Evolutionary conservation across 2,113 vertebrate species (phyloP).

Genomic region (Odocoileus virginianus): DNA sequence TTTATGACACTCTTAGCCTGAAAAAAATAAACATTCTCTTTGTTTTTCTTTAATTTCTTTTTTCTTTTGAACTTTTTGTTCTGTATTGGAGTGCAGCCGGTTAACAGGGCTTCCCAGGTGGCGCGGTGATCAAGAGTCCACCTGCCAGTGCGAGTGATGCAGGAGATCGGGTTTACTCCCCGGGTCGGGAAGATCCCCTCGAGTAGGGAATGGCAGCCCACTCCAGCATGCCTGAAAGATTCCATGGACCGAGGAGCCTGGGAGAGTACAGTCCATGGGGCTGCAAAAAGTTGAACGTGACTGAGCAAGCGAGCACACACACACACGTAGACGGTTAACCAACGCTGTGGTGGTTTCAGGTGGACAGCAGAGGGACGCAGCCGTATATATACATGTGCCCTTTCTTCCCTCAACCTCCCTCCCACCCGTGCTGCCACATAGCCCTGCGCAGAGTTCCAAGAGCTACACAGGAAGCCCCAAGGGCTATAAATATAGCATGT

Average conservation of each 20-base stretch:
- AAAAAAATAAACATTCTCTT: background rate
- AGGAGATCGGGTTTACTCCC: background rate
- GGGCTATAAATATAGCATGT: background rate
- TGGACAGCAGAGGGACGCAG: background rate
- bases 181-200: background rate
- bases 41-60: background rate
- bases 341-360: background rate
- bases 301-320: background rate
- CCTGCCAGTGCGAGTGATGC: background rate
- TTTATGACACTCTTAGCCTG: background rate
- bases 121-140: background rate
- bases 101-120: background rate
- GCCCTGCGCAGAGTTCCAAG: background rate
- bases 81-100: background rate
- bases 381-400: background rate
- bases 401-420: background rate
- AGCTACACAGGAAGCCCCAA: background rate
- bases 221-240: background rate
- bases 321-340: background rate
- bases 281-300: background rate
- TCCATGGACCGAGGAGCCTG: background rate
- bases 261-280: background rate
- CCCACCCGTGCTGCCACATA: background rate
- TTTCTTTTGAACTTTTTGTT: background rate
- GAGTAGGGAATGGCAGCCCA: background rate